Conservation (phyloP, 2,888 invertebrate genomes). For the Sussaba pulchella region DNA sequence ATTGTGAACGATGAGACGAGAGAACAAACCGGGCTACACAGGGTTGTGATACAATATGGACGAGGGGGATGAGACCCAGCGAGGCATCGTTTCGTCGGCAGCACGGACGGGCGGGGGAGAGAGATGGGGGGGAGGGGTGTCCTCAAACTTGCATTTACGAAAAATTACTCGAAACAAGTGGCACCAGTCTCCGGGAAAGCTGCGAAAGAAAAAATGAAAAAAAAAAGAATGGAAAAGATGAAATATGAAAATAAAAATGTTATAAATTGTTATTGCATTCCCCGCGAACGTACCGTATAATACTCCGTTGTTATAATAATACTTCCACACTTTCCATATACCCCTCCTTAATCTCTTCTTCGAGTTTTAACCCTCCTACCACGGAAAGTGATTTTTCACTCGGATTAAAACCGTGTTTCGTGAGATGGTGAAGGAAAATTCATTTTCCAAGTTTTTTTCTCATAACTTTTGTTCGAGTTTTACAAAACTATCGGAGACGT, state of each 20-base stretch:
- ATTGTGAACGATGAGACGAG: slow-evolving; percentile 40
- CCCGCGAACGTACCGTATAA: slow-evolving; percentile 6
- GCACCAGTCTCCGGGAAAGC: slow-evolving; percentile 41
- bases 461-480: background rate
- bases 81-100: slow-evolving; percentile 42
- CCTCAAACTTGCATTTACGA: slow-evolving; percentile 68
- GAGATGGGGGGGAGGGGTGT: slow-evolving; percentile 21
- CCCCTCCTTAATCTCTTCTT: background rate
- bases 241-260: too few relatives aligned
- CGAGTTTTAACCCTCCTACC: background rate
- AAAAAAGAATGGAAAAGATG: too few relatives aligned
- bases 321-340: slow-evolving; percentile 10
- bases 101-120: background rate
- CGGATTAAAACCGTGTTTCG: background rate
- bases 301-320: slow-evolving; percentile 20
- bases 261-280: slow-evolving; percentile 62
- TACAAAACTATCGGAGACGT: background rate
- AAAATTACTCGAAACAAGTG: slow-evolving; percentile 63
- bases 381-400: slow-evolving; percentile 36
- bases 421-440: background rate
- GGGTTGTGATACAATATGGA: slow-evolving; percentile 18
- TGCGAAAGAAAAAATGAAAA: slow-evolving; percentile 26
- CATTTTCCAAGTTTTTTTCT: background rate
- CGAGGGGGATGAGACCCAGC: background rate
- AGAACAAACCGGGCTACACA: slow-evolving; percentile 28